Evolutionary conservation across 2,888 invertebrate species (phyloP).

Genomic region (Nemotelus pantherinus): DNA sequence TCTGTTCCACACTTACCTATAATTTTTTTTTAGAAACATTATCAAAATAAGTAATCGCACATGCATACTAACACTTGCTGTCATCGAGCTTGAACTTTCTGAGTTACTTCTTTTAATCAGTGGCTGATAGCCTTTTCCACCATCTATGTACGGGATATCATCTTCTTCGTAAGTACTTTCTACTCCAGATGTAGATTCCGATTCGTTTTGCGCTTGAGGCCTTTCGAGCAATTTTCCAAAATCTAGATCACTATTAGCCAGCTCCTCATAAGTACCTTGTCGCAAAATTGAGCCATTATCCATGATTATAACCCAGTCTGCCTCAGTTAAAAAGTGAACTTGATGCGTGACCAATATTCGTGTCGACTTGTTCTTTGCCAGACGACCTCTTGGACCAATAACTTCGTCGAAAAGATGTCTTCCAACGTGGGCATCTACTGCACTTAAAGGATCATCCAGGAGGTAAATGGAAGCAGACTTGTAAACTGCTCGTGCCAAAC

Average conservation of each 20-base stretch:
- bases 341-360: conserved; percentile 83
- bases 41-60: too few relatives aligned
- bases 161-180: conserved; percentile 59
- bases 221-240: conserved; percentile 67
- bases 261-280: conserved; percentile 67
- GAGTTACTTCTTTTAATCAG: conserved; percentile 56
- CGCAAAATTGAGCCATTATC: conserved; percentile 67
- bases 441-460: conserved; percentile 82
- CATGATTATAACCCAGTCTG: conserved; percentile 71
- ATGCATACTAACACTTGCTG: conserved; percentile 57
- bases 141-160: conserved; percentile 65
- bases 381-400: conserved; percentile 67
- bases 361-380: conserved; percentile 69
- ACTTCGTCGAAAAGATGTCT: conserved; percentile 80
- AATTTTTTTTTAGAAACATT: conserved; percentile 8
- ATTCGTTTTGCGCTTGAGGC: conserved; percentile 55
- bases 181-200: conserved; percentile 31
- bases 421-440: conserved; percentile 82
- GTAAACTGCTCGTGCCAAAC: conserved; percentile 78
- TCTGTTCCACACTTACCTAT: conserved; percentile 58
- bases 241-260: conserved; percentile 66
- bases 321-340: conserved; percentile 74
- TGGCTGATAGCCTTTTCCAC: conserved; percentile 59
- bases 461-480: conserved; percentile 78
- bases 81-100: conserved; percentile 54